Evolutionary conservation across 2,797 vertebrate genomes (phyloP).

Genomic region (Mareca strepera): DNA sequence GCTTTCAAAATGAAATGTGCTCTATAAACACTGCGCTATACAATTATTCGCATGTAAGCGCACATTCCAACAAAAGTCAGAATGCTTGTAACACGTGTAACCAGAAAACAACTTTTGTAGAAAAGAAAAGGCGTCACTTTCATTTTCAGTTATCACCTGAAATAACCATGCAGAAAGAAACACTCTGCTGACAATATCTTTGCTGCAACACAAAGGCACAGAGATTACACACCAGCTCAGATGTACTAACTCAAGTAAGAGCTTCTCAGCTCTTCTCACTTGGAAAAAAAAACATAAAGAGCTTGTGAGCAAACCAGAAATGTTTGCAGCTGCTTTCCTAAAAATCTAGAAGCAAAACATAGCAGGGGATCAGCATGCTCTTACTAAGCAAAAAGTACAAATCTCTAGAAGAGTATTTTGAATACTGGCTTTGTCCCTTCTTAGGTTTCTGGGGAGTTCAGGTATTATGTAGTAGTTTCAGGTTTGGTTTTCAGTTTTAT

Average conservation of each 20-base stretch:
- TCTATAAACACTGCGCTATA: not conserved
- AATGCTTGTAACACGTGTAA: not conserved
- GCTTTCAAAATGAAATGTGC: not conserved
- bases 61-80: not conserved
- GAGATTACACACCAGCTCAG: not conserved
- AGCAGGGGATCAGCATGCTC: not conserved
- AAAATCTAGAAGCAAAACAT: not conserved
- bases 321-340: not conserved
- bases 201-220: not conserved
- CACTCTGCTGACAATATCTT: not conserved
- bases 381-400: not conserved
- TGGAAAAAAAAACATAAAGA: not conserved
- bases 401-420: not conserved
- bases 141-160: not conserved
- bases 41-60: not conserved
- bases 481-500: constrained; percentile 37
- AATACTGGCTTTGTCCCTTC: not conserved
- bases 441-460: not conserved
- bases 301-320: not conserved
- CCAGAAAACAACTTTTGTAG: not conserved
- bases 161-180: not conserved
- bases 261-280: not conserved
- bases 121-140: not conserved
- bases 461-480: not conserved
- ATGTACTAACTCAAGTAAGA: not conserved